Percentiles rank a stretch among this genome's conserved stretches.
These are phyloP conservation scores for Himalopsyche kuldschensis DNA, from an alignment of 2,888 invertebrate genomes.

Conservation along the genomic window DNA sequence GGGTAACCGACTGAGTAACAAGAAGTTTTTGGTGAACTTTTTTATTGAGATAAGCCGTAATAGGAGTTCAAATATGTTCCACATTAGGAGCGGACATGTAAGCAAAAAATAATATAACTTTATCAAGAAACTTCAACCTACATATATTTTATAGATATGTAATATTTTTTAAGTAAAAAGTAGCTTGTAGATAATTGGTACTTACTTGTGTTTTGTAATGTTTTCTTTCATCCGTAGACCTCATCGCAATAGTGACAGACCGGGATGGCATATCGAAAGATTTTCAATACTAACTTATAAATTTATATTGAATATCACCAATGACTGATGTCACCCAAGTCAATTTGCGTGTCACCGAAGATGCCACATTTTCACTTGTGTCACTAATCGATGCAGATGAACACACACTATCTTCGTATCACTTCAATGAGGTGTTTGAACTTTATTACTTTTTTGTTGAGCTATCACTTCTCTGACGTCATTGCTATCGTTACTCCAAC, in stretches of 20 bases:
- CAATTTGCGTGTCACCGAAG: background rate
- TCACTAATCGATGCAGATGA: background rate
- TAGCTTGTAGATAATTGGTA: background rate
- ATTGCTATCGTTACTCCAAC: background rate
- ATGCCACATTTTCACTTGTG: background rate
- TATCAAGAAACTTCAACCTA: too few species aligned
- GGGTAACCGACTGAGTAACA: too few species aligned
- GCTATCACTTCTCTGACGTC: background rate
- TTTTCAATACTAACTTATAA: background rate
- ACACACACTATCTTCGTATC: background rate
- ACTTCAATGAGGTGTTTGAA: background rate
- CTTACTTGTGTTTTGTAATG: conserved; percentile 53
- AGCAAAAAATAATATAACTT: too few species aligned
- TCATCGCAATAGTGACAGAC: conserved; percentile 49
- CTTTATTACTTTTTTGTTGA: background rate
- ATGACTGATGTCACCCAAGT: background rate
- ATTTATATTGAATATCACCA: background rate
- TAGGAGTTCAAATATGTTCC: too few species aligned
- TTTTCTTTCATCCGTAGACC: conserved; percentile 49
- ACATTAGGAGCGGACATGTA: too few species aligned
- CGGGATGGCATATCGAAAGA: background rate
- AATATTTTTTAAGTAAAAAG: too few species aligned
- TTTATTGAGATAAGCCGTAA: too few species aligned
- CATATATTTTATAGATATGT: too few species aligned
- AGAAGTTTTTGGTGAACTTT: too few species aligned